Percentiles rank a stretch among this genome's conserved stretches.
phyloP scores from a whole-genome alignment of 2,888 invertebrate species.

The Caenorhabditis drosophilae region DNA sequence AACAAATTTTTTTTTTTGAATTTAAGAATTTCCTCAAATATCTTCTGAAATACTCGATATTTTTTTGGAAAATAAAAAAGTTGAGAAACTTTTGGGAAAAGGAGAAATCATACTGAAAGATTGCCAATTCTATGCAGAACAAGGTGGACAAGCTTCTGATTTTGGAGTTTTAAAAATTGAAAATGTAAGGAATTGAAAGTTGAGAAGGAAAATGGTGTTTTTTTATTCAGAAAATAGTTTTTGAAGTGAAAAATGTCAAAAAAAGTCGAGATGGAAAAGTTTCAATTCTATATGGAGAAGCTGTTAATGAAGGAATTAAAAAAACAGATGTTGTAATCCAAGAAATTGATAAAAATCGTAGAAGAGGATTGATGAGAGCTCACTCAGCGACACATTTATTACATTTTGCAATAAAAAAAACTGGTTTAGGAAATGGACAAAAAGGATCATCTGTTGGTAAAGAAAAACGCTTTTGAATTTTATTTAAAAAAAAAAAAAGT shows the following conservation, averaged over 20 bases:
- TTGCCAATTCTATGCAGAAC: constrained; percentile 42
- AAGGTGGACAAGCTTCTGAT: constrained; percentile 29
- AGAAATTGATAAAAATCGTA: constrained; percentile 3
- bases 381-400: constrained; percentile 46
- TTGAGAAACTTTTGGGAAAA: constrained; percentile 8
- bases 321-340: background rate
- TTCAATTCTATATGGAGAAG: constrained; percentile 16
- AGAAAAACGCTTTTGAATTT: background rate
- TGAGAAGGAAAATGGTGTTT: background rate
- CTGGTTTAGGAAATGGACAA: constrained; percentile 30
- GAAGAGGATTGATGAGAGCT: constrained; percentile 41
- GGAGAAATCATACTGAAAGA: constrained; percentile 29
- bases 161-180: constrained; percentile 8
- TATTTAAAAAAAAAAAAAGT: background rate
- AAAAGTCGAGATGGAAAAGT: constrained; percentile 15
- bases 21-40: background rate
- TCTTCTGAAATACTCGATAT: constrained; percentile 13
- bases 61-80: constrained; percentile 13
- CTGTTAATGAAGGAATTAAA: constrained; percentile 10
- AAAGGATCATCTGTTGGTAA: constrained; percentile 39
- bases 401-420: constrained; percentile 35
- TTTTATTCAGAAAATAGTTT: constrained; percentile 14
- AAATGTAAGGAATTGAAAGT: constrained; percentile 6
- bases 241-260: constrained; percentile 21
- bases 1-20: background rate